Percentiles rank a stretch among this genome's conserved stretches.
Evolutionary conservation across 2,113 vertebrate species (phyloP).

Genomic region (Lycocorax pyrrhopterus): DNA sequence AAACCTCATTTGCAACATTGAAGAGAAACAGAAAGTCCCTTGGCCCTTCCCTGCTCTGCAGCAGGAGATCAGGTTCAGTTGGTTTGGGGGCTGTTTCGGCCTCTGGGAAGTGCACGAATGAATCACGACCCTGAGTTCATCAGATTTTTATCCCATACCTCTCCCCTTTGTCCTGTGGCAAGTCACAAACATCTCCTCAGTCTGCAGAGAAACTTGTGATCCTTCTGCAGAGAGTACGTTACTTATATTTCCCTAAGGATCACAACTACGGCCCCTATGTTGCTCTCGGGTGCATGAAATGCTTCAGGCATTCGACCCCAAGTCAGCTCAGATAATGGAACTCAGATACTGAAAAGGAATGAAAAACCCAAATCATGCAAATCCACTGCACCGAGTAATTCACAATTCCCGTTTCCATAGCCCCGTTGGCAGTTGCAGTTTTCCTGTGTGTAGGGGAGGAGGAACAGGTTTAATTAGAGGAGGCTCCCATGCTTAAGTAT

Average conservation of each 20-base stretch:
- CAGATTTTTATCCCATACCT: not conserved
- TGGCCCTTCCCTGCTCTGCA: not conserved
- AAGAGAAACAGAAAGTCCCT: not conserved
- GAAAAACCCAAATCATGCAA: constrained; percentile 30
- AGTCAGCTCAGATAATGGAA: constrained; percentile 42
- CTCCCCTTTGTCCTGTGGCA: not conserved
- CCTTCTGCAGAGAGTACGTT: not conserved
- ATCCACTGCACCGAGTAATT: not conserved
- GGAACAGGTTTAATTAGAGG: not conserved
- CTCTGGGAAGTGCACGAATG: not conserved
- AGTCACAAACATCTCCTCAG: not conserved
- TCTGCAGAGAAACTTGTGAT: not conserved
- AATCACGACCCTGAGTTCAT: not conserved
- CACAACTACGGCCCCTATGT: not conserved
- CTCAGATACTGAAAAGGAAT: constrained; percentile 18
- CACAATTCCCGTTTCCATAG: not conserved
- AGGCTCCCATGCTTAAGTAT: not conserved
- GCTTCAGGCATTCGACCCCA: constrained; percentile 1
- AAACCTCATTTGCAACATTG: not conserved
- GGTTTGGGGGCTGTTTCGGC: not conserved
- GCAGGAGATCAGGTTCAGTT: not conserved
- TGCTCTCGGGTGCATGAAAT: not conserved
- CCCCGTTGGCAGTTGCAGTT: not conserved
- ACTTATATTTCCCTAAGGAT: constrained; percentile 8
- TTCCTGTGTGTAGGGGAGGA: not conserved